Evolutionary conservation across 1,140 invertebrate genomes (phyloP).

Genomic region (Episyrphus balteatus): DNA sequence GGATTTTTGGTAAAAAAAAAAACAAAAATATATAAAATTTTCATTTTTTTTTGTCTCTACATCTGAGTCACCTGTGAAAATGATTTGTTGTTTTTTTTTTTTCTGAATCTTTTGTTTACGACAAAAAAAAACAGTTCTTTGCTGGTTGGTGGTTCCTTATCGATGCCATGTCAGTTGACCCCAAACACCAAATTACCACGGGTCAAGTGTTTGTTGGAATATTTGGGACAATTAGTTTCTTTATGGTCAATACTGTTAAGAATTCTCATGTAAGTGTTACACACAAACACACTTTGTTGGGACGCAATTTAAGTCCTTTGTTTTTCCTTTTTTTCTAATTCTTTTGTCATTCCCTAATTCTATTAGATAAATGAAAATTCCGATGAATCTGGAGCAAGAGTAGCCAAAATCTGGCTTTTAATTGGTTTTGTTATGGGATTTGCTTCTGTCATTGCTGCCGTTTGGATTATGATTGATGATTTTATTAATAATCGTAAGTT

Average conservation of each 20-base stretch:
- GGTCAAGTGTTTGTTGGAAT: slow-evolving; percentile 91
- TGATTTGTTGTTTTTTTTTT: neutral
- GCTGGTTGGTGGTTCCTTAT: slow-evolving; percentile 97
- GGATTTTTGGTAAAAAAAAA: slow-evolving; percentile 64
- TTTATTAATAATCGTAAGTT: slow-evolving; percentile 37
- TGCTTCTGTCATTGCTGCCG: slow-evolving; percentile 85
- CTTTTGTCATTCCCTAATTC: no score
- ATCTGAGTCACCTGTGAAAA: slow-evolving; percentile 3
- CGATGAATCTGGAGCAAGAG: slow-evolving; percentile 56
- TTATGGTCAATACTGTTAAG: slow-evolving; percentile 96
- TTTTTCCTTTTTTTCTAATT: neutral
- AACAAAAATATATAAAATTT: slow-evolving; percentile 1
- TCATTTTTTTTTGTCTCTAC: slow-evolving; percentile 6
- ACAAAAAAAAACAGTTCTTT: slow-evolving; percentile 65
- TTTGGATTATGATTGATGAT: slow-evolving; percentile 88
- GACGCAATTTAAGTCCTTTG: slow-evolving; percentile 15
- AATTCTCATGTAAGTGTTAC: slow-evolving; percentile 67
- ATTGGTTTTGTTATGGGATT: slow-evolving; percentile 94
- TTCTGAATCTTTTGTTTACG: slow-evolving; percentile 9
- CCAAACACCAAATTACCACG: slow-evolving; percentile 44
- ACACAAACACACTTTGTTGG: neutral
- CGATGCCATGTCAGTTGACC: slow-evolving; percentile 75
- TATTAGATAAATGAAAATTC: slow-evolving; percentile 28
- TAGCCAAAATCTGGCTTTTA: slow-evolving; percentile 90
- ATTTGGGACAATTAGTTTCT: slow-evolving; percentile 82